Base-by-base conservation (phyloP, 1,140 invertebrate species). In the Heliconius himera region DNA sequence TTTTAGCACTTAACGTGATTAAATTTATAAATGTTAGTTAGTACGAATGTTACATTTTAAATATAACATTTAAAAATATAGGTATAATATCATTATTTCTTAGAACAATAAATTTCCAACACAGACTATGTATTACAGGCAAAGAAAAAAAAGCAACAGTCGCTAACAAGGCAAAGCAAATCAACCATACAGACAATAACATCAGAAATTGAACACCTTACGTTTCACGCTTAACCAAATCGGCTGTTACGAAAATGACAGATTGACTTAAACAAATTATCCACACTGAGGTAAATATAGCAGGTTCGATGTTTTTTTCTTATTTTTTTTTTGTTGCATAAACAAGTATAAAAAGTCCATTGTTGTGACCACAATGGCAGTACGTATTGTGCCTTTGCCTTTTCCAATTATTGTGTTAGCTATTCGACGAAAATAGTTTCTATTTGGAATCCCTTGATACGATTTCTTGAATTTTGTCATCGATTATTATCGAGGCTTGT, bases 251-350 rank as follows among this genome's bases (percentile, higher is more conserved):
- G n/a, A 70, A 72, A 72, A 72, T 72, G 70, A 72, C 70, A 72
- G 72, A 49, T 73, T 73, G 74, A 80, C 79, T 49, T 80, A 76
- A 80, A 80, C 74, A 80, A 80, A 80, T 80, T 80, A 77, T 70
- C 33, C 49, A 74, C 79, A 71, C 79, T 11, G 60, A 76, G 74
- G 74, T 80, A 71, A 79, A 72, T 51, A 22, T 66, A 74, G 36
- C 79, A 80, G 74, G 78, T 76, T 80, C 49, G 51, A 56, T 60
- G 46, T 74, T 79, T 79, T 79, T 75, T 60, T 73, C 36, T 51
- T 13, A 8, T 38, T 49, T 73, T 73, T 73, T 73, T n/a, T 73
- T 26, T 56, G 9, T 56, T 56, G 46, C 72, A 49, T 73, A 73
- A 73, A 73, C 72, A 73, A 73, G 36, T 73, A 73, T 41, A 73